Percentiles rank a stretch among this genome's conserved stretches.
Conservation (phyloP, 2,888 invertebrate species). For the Ennomos erosarius region DNA sequence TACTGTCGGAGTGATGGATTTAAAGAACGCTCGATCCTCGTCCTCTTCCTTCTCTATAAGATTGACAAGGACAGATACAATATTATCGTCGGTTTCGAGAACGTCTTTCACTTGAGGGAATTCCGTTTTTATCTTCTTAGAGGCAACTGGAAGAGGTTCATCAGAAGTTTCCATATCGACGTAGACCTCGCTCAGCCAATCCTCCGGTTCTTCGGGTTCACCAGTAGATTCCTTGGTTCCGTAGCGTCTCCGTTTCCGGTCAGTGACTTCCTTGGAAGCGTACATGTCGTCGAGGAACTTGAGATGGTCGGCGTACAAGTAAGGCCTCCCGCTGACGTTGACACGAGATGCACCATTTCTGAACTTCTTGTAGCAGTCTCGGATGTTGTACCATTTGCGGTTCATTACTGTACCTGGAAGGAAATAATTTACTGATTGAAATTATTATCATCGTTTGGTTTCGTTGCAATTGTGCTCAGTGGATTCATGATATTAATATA, state of each 20-base stretch:
- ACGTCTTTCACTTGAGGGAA: constrained; percentile 37
- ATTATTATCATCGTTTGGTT: too few relatives aligned
- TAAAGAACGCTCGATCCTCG: constrained; percentile 71
- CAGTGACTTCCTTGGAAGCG: constrained; percentile 3
- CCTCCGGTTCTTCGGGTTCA: constrained; percentile 48
- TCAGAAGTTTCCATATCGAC: constrained; percentile 49
- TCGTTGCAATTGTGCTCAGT: too few relatives aligned
- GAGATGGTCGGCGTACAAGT: constrained; percentile 57
- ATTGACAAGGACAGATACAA: constrained; percentile 57
- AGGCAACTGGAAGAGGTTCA: constrained; percentile 34
- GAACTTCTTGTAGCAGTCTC: constrained; percentile 55
- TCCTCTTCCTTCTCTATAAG: constrained; percentile 69
- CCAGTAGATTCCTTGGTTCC: constrained; percentile 16
- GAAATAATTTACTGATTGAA: neutral
- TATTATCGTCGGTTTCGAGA: constrained; percentile 44
- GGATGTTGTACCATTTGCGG: constrained; percentile 60
- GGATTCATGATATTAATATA: too few relatives aligned
- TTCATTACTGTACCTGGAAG: constrained; percentile 38
- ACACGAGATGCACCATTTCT: constrained; percentile 41
- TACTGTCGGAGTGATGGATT: constrained; percentile 64
- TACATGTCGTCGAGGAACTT: constrained; percentile 54
- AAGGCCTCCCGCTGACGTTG: constrained; percentile 45
- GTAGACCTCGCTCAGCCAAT: constrained; percentile 57
- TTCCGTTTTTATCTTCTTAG: constrained; percentile 48
- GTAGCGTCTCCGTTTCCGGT: constrained; percentile 9